Evolutionary conservation across 2,113 vertebrate species (phyloP), one percentile per base, ranked within the genome.

Genomic region (Pimephales promelas): DNA sequence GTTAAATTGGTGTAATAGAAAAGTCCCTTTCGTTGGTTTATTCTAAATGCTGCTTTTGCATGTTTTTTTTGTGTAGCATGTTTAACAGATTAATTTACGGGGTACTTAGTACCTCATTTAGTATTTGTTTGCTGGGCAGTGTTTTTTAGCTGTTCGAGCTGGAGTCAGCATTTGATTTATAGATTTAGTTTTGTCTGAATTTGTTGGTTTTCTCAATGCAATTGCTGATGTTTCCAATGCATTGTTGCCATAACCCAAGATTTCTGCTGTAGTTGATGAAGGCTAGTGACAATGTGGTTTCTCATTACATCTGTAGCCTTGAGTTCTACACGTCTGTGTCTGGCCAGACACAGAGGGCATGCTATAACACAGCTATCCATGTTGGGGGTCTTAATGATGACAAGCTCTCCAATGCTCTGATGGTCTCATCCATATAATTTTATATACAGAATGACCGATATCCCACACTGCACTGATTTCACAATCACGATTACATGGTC

Each of bases 281-380:
- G 77, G 89, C 88, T 92, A 92, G 91, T 88, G 92, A 93, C 90
- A 93, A 94, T 95, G 93, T 95, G 93, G 93, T 95, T 95, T 94
- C 93, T 94, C 93, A 93, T 94, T 94, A 92, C 92, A 92, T 93
- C 92, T 93, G 91, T 92, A 87, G 86, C 89, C 86, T 75, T 88
- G 87, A 88, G 88, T 85, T 82, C 79, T 86, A 86, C 87, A 88
- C 73, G 80, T 74, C 59, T 85, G 87, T 88, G 84, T 76, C 82
- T 86, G 84, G 77, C 81, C 72, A 85, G 81, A 85, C 84, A 91
- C 83, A 87, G 81, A 90, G 85, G 87, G 85, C 85, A 89, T 71
- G 83, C 88, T 87, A 88, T 86, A 91, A 91, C 84, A 89, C 77
- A 87, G 62, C 88, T 89, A 85, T 86, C 77, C 86, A 78, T 87